Evolutionary conservation across 2,888 invertebrate genomes (phyloP), one percentile per base, ranked within the genome.

Genomic region (Campaea margaritaria): DNA sequence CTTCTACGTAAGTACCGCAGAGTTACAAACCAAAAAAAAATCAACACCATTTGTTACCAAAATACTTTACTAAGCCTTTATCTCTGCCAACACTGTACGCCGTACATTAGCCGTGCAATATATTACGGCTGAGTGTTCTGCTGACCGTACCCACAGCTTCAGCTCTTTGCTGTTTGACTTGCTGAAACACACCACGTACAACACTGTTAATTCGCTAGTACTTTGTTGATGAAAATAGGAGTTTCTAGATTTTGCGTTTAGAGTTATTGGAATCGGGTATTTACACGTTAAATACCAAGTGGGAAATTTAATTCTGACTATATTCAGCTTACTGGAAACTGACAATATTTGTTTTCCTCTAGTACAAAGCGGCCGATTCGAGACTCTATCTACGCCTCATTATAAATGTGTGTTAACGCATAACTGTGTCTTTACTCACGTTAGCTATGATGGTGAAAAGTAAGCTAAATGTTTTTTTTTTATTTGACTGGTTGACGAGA

Each of bases 121-220:
- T 81, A 80, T 83, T 81, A 83, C 75, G 68, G 64, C 78, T 79
- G 81, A 84, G 84, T 83, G 84, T 79, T 78, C 71, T 73, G 75
- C 80, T 70, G 76, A 70, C 56, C 39, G 44, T 60, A 54, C 52
- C 41, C 34, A 41, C 28, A 11, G 45, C 38, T 55, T 56, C 41
- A 44, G 41, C 50, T 47, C 54, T 72, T 70, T 58, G 65, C 68
- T 75, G 70, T 77, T 75, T 76, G 72, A 74, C 67, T 62, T 64
- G 21, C 52, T 62, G 68, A 67, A 65, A 58, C 67, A 69, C 71
- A 71, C 70, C 73, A 64, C 60, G 5, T 21, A 21, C 21, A 21
- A 21, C 5, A 64, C 55, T 66, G 67, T 70, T 62, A 69, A 72
- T 74, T 68, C 59, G 53, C 68, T 70, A 69, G 73, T 73, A 72